Evolutionary conservation across 1,140 invertebrate species (phyloP), one percentile per base, ranked within the genome.

Genomic region (Drosophila ironensis): DNA sequence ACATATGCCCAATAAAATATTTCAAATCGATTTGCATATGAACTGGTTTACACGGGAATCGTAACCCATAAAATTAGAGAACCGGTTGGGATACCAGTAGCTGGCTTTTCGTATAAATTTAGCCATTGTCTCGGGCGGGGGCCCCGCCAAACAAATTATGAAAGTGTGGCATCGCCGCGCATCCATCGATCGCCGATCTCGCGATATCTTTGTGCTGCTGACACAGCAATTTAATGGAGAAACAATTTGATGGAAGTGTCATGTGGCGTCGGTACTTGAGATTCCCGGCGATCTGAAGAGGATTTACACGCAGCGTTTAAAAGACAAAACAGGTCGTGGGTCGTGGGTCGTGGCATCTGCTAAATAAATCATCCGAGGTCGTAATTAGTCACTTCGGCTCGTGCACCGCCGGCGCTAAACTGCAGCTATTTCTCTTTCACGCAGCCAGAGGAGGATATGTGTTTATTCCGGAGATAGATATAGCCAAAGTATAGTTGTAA

Each of bases 341-440:
- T 33, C 30, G 30, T 9, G 44, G 72, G 66, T 72, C 77, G 75
- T 51, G 70, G 47, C 71, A 63, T 63, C 72, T 76, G 63, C 67
- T 78, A 75, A 81, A 88, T 87, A 87, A 87, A 87, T 87, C 84
- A 87, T 87, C 68, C 68, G 57, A 45, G 63, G 56, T 66, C 80
- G 74, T 87, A 87, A 87, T 87, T 87, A 87, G 84, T 87, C 84
- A 88, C 60, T 76, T 72, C 66, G 72, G 74, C 8, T 37, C 14
- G 14, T 37, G n/a, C n/a, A 37, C 69, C 66, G 74, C 66, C 80
- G 80, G 80, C 80, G 75, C 80, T 72, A 84, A 84, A 84, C 80
- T 84, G 75, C 56, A 86, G 80, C 81, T 53, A 86, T 84, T 75
- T 80, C 64, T 84, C 78, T 73, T 73, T 38, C 28, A 63, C 46